Evolutionary conservation across 2,888 invertebrate genomes (phyloP).

Genomic region (Lepidocyrtoides sp.): DNA sequence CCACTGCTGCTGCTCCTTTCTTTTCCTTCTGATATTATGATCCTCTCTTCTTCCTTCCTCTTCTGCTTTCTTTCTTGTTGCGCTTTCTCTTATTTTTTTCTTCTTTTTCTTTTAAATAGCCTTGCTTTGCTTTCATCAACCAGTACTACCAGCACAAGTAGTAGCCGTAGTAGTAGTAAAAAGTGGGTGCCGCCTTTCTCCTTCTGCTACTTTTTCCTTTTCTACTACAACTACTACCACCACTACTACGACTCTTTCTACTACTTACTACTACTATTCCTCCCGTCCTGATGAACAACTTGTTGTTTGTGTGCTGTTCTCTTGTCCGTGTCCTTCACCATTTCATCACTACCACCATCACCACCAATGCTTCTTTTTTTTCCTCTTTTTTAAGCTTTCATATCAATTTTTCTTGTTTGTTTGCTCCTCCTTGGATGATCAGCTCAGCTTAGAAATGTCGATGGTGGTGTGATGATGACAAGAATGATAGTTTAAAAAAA

Average conservation of each 20-base stretch:
- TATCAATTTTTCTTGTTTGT: not conserved
- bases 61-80: slow-evolving; percentile 31
- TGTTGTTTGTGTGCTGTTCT: slow-evolving; percentile 42
- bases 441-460: no score
- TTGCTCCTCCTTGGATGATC: slow-evolving; percentile 1
- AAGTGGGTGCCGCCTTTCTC: slow-evolving; percentile 58
- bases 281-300: slow-evolving; percentile 54
- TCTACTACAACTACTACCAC: not conserved
- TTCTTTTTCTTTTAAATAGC: not conserved
- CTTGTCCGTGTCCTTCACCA: slow-evolving; percentile 38
- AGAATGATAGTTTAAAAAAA: slow-evolving; percentile 10
- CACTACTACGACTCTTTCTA: not conserved
- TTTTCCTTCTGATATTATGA: not conserved
- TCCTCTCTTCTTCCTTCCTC: not conserved
- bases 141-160: not conserved
- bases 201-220: not conserved
- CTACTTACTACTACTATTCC: not conserved
- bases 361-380: not conserved
- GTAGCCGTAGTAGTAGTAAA: slow-evolving; percentile 10
- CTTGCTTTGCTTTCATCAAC: not conserved
- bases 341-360: not conserved
- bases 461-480: slow-evolving; percentile 56
- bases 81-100: slow-evolving; percentile 7
- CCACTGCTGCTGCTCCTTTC: not conserved
- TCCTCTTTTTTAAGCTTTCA: not conserved